A percentile compares a stretch with the other conserved stretches of the same genome.
These are phyloP conservation scores for Cabera pusaria DNA, from an alignment of 2,888 invertebrate species.

Conservation along the genomic window DNA sequence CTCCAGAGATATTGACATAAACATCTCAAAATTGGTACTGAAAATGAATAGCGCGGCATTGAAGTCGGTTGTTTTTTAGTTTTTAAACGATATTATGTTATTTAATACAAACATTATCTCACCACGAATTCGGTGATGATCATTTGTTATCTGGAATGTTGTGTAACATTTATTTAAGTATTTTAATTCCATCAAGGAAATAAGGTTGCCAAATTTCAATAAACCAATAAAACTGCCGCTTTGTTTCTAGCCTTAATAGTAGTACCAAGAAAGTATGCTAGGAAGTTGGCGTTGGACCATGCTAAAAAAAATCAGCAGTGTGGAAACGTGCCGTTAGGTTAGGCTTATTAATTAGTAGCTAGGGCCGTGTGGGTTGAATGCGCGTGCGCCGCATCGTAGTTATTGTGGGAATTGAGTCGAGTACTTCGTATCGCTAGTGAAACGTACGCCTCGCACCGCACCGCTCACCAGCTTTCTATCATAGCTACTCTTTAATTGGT, in stretches of 20 bases:
- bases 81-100: too few species aligned
- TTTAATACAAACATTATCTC: slow-evolving; percentile 64
- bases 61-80: too few species aligned
- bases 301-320: slow-evolving; percentile 58
- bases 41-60: too few species aligned
- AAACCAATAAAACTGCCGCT: too few species aligned
- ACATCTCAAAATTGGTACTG: too few species aligned
- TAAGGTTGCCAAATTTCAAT: too few species aligned
- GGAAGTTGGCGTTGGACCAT: slow-evolving; percentile 33
- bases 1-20: too few species aligned
- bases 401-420: slow-evolving; percentile 58
- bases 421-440: slow-evolving; percentile 48
- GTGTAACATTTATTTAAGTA: slow-evolving; percentile 12
- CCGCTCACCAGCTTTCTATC: slow-evolving; percentile 46
- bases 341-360: slow-evolving; percentile 68
- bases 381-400: slow-evolving; percentile 49
- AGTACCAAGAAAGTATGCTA: too few species aligned
- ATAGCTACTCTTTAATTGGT: slow-evolving; percentile 21
- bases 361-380: slow-evolving; percentile 62
- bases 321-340: slow-evolving; percentile 63
- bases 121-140: too few species aligned
- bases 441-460: slow-evolving; percentile 47
- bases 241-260: too few species aligned
- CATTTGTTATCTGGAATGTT: too few species aligned
- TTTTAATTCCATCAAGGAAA: too few species aligned